Conservation (phyloP, 2,113 vertebrate species). For the Mormyrus lacerda region DNA sequence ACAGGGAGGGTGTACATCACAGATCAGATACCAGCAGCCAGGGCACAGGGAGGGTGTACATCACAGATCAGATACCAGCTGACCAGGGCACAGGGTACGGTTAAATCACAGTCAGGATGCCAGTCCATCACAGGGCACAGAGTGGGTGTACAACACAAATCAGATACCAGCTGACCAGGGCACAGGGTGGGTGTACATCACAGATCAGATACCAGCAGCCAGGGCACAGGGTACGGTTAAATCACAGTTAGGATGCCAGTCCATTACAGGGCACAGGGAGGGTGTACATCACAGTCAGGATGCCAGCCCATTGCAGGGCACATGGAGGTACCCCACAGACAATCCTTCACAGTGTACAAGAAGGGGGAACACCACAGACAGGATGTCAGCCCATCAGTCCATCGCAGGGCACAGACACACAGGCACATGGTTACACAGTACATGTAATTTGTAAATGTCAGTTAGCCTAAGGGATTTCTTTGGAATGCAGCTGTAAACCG, state of each 20-base stretch:
- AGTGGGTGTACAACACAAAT: too few species aligned
- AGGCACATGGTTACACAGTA: background rate
- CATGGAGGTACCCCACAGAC: too few species aligned
- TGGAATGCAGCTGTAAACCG: background rate
- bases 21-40: background rate
- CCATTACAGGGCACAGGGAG: background rate
- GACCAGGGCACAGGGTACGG: too few species aligned
- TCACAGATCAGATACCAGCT: background rate
- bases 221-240: too few species aligned
- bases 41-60: background rate
- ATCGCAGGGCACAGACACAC: background rate
- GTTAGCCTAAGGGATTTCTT: background rate
- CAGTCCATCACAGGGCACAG: too few species aligned
- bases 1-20: background rate
- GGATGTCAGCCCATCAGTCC: background rate
- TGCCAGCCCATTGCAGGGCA: too few species aligned
- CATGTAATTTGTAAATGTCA: background rate
- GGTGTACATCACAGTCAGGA: too few species aligned
- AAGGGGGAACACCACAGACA: background rate
- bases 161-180: too few species aligned
- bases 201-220: too few species aligned
- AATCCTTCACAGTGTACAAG: background rate
- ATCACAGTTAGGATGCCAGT: too few species aligned
- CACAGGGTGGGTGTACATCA: too few species aligned
- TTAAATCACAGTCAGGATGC: too few species aligned